phyloP scores from a whole-genome alignment of 2,797 vertebrate genomes.

The Phoebastria nigripes region DNA sequence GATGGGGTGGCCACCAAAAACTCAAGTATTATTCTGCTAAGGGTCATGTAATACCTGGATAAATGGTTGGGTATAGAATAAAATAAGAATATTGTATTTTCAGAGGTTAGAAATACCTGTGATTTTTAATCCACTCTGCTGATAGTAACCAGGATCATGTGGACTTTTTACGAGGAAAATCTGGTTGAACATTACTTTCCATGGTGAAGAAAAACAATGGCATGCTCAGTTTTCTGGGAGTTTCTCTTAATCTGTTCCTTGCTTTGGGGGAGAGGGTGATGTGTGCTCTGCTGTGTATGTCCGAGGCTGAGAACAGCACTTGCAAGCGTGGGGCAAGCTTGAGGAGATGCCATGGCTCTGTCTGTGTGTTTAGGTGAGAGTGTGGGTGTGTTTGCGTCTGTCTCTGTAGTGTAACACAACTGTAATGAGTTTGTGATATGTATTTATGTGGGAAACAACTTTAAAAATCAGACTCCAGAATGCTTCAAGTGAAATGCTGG shows the following conservation, averaged over 20 bases:
- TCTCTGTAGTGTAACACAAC: background rate
- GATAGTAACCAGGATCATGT: background rate
- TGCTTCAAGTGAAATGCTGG: background rate
- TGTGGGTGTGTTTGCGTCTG: background rate
- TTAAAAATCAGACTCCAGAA: background rate
- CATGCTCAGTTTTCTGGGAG: background rate
- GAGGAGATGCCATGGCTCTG: background rate
- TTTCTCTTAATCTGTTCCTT: background rate
- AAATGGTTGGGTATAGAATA: background rate
- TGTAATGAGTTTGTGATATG: background rate
- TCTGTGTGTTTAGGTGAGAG: background rate
- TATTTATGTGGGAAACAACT: background rate
- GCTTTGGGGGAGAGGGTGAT: background rate
- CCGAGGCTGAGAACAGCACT: background rate
- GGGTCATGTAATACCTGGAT: background rate
- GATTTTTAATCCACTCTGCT: background rate
- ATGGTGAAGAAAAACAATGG: background rate
- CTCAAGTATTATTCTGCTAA: background rate
- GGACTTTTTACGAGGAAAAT: background rate
- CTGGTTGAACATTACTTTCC: background rate
- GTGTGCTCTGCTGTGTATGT: background rate
- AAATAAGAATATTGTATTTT: background rate
- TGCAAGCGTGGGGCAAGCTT: background rate
- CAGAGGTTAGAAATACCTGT: background rate
- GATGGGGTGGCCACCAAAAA: background rate